Evolutionary conservation across 2,113 vertebrate genomes (phyloP), one percentile per base, ranked within the genome.

Genomic region (Parus major): DNA sequence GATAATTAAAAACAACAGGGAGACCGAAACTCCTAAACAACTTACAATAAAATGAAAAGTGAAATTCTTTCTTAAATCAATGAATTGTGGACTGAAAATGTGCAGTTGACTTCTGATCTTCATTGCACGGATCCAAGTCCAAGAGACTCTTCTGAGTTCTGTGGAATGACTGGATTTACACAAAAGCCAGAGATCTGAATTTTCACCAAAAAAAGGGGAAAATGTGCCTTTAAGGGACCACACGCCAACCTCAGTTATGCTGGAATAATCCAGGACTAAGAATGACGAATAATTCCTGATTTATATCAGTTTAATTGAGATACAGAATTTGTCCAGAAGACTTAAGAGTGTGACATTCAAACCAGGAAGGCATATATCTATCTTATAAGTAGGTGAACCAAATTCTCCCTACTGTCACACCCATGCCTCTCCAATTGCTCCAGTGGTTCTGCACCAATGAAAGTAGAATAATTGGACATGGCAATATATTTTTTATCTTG

Each of bases 281-380:
- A 72, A 21, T 60, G 28, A 70, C 36, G 44, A 88, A 77, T 50
- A 88, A 81, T 46, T 96, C 56, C 84, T 88, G 73, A 94, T 95
- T 88, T 81, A 5, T 77, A 88, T 88, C 79, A 50, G 41, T 56
- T 75, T 87, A 91, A 92, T 35, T 94, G 94, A 89, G 76, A 95
- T 50, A 52, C n/a, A 93, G 66, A 89, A 81, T 95, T 92, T 90
- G 61, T 86, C 55, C 71, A 88, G 88, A 93, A 94, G 64, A 84
- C 25, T 86, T 86, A 88, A 88, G 61, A 33, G 63, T 90, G 71
- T 0, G 0, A 70, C 27, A 6, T 84, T 92, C 52, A 59, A 91
- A 75, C 49, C 63, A 82, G 70, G 82, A 78, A 90, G 75, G 93
- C 17, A 65, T 90, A 29, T 27, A 88, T n/a, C 70, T 92, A 60